Evolutionary conservation across 1,140 invertebrate genomes (phyloP).

Genomic region (Euwallacea fornicatus): DNA sequence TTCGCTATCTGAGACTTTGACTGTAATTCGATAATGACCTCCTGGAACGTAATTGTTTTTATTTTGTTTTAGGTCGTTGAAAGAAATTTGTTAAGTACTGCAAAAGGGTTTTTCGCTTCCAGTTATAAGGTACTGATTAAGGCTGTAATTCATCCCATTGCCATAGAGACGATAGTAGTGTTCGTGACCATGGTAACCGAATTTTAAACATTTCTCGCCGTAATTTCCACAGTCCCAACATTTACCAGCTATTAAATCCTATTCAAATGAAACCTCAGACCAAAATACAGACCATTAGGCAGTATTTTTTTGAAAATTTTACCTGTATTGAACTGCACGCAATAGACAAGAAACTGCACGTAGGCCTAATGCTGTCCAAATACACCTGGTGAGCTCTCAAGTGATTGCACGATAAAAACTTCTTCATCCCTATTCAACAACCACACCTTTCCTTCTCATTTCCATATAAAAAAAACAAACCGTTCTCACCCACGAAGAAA

Average conservation of each 20-base stretch:
- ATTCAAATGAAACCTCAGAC: constrained; percentile 3
- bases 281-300: too few species aligned
- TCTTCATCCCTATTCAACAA: constrained; percentile 62
- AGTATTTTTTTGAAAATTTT: constrained; percentile 23
- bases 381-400: constrained; percentile 83
- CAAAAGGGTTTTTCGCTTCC: constrained; percentile 69
- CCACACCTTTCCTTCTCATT: too few species aligned
- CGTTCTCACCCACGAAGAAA: constrained; percentile 59
- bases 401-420: constrained; percentile 83
- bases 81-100: constrained; percentile 61
- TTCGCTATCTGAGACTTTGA: constrained; percentile 71
- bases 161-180: constrained; percentile 56
- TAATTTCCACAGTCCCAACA: constrained; percentile 72
- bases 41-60: constrained; percentile 55
- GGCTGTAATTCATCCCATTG: constrained; percentile 52
- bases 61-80: not conserved
- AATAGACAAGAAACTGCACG: constrained; percentile 74
- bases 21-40: constrained; percentile 72
- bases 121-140: constrained; percentile 72
- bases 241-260: constrained; percentile 70
- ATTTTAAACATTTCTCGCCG: constrained; percentile 67
- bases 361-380: constrained; percentile 77
- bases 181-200: constrained; percentile 65
- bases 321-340: constrained; percentile 78
- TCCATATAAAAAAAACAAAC: too few species aligned